These are phyloP conservation scores for Lamproptera curius DNA, from an alignment of 2,888 invertebrate species.

Conservation along the genomic window DNA sequence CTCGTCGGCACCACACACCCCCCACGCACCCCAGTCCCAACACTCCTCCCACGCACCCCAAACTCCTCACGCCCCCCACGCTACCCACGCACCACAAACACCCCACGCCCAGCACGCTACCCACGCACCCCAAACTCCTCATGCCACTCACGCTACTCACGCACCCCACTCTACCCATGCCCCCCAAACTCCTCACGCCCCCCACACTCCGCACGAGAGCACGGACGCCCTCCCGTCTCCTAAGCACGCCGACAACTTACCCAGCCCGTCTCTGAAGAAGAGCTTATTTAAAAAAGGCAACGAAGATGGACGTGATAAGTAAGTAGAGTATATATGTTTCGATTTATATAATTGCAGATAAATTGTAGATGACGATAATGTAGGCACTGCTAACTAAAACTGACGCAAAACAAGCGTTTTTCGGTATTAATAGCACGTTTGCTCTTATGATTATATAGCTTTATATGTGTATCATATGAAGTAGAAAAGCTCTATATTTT, in stretches of 20 bases:
- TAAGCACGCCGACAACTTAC: conserved; percentile 52
- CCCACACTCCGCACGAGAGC: conserved; percentile 26
- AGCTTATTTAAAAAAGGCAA: conserved; percentile 91
- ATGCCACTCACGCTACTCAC: conserved; percentile 34
- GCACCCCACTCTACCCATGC: conserved; percentile 26
- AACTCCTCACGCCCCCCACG: too few species aligned
- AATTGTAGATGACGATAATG: too few species aligned
- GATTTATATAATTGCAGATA: too few species aligned
- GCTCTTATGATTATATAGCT: too few species aligned
- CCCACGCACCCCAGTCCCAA: conserved; percentile 30
- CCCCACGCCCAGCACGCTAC: conserved; percentile 30
- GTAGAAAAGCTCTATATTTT: too few species aligned
- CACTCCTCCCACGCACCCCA: conserved; percentile 30
- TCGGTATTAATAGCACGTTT: too few species aligned
- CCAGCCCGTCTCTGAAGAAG: conserved; percentile 84
- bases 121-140: conserved; percentile 30
- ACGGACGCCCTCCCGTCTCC: conserved; percentile 35
- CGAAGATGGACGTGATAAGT: conserved; percentile 96
- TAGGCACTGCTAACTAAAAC: too few species aligned
- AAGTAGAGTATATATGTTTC: too few species aligned
- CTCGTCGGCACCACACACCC: too few species aligned
- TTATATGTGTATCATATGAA: too few species aligned
- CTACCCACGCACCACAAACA: conserved; percentile 30
- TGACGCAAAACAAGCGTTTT: too few species aligned
- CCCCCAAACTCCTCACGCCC: conserved; percentile 25